Base-by-base conservation (phyloP, 2,113 vertebrate genomes). In the Sigmodon hispidus region DNA sequence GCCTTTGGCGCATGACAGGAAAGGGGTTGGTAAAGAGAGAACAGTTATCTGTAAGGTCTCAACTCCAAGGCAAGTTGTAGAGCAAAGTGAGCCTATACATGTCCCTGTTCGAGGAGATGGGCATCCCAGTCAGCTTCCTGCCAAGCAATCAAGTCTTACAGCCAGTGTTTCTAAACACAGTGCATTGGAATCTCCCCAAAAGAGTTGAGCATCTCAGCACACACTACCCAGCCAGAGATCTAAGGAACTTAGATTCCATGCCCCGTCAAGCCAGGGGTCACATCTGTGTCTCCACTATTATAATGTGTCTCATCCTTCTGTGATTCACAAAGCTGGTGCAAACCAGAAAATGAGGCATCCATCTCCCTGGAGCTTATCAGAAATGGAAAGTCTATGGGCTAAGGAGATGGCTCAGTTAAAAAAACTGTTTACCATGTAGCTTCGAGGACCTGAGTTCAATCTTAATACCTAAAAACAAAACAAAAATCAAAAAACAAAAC, bases 281-380 rank as follows among this genome's bases (percentile, higher is more conserved):
- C 24, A 3, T 7, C 6, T 17, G 40, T 36, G 19, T 31, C 36
- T 19, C 13, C 2, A 3, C 48, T 0, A 29, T 43, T 29, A 9
- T 6, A 4, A 1, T 1, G 5, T 9, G 16, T 3, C 29, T n/a
- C 3, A 12, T 17, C 36, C 17, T 57, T 22, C 0, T 3, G 59
- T 5, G 61, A 59, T 19, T 40, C 61, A 8, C 24, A 24, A 34
- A 50, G 0, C 0, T 17, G 5, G 21, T 0, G 1, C 45, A 31
- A 10, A 15, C 29, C 21, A 29, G 16, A 2, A 3, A 3, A 4
- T 16, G 31, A 13, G 34, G 1, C 4, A 0, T 0, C 50, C 31
- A 24, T 12, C 12, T 31, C 16, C 7, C 21, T 9, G 8, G 31
- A 55, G 36, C 52, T 26, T n/a, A 29, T 48, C 10, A 73, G 72